Percentiles rank a stretch among this genome's conserved stretches.
Evolutionary conservation across 2,797 vertebrate species (phyloP).

Genomic region (Darevskia nairensis): DNA sequence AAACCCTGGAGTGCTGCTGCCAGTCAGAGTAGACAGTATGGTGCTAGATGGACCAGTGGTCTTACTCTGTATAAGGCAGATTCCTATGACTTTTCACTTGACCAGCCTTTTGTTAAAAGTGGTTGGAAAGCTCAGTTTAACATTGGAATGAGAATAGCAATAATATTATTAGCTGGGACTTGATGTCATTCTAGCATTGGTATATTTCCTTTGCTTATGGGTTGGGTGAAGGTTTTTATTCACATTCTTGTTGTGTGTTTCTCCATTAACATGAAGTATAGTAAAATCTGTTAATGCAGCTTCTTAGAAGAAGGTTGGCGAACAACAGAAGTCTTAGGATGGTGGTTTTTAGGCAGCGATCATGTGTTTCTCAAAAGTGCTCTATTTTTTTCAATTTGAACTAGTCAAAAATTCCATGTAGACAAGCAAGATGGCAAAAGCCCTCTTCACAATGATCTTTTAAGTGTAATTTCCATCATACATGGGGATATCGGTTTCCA

Average conservation of each 20-base stretch:
- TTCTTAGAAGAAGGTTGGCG: neutral
- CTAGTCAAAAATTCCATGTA: neutral
- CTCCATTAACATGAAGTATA: neutral
- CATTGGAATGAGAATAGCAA: too few species aligned
- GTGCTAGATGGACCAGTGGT: too few species aligned
- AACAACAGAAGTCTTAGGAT: neutral
- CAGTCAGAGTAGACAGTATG: too few species aligned
- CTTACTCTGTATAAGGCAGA: too few species aligned
- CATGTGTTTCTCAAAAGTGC: neutral
- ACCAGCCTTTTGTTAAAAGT: neutral
- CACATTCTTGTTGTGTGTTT: neutral
- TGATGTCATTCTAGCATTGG: neutral
- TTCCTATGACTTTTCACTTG: too few species aligned
- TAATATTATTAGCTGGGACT: too few species aligned
- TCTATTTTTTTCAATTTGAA: neutral
- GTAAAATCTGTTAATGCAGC: neutral
- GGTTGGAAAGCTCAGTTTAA: neutral
- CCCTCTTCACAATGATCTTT: neutral
- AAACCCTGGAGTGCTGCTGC: too few species aligned
- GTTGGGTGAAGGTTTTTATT: neutral
- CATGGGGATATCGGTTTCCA: neutral
- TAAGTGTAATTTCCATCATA: neutral
- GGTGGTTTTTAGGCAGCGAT: neutral
- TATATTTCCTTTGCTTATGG: neutral
- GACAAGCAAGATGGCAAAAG: neutral